phyloP scores from a whole-genome alignment of 1,140 invertebrate genomes.

The Rhyacophila brunnea region DNA sequence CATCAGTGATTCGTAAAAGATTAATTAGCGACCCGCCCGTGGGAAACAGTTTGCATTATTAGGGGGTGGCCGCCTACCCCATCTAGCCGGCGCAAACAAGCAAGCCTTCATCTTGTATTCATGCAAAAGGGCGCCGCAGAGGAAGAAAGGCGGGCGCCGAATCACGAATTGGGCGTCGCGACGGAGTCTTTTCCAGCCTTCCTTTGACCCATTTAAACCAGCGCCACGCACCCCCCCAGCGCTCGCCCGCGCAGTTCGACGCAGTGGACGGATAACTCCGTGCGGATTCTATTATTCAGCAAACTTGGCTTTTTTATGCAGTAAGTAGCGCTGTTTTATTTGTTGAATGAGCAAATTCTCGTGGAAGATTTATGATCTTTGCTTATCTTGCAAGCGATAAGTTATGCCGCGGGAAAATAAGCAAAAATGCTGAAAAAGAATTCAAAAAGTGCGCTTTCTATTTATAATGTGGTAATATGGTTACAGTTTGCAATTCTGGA shows the following conservation, averaged over 20 bases:
- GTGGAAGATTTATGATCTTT: neutral
- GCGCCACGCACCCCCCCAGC: neutral
- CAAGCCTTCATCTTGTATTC: constrained; percentile 15
- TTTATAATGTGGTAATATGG: too few relatives aligned
- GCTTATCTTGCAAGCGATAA: too few relatives aligned
- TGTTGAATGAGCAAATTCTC: neutral
- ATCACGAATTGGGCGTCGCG: constrained; percentile 11
- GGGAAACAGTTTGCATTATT: constrained; percentile 16
- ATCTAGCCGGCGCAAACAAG: neutral
- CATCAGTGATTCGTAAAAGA: too few relatives aligned
- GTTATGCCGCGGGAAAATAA: too few relatives aligned
- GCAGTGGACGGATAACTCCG: too few relatives aligned
- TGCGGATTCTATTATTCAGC: too few relatives aligned
- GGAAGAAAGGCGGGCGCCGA: constrained; percentile 15
- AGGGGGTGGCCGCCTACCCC: neutral
- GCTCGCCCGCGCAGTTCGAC: too few relatives aligned
- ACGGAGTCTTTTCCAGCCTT: constrained; percentile 17
- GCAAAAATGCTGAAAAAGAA: too few relatives aligned
- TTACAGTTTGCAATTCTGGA: too few relatives aligned
- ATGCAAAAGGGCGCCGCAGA: constrained; percentile 24
- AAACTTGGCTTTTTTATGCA: too few relatives aligned
- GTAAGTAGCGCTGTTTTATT: constrained; percentile 4
- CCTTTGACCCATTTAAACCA: constrained; percentile 26
- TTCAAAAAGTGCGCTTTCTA: too few relatives aligned
- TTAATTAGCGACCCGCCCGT: too few relatives aligned